These are phyloP conservation scores for Pipistrellus nathusii DNA, from an alignment of 2,797 vertebrate species.

Conservation along the genomic window DNA sequence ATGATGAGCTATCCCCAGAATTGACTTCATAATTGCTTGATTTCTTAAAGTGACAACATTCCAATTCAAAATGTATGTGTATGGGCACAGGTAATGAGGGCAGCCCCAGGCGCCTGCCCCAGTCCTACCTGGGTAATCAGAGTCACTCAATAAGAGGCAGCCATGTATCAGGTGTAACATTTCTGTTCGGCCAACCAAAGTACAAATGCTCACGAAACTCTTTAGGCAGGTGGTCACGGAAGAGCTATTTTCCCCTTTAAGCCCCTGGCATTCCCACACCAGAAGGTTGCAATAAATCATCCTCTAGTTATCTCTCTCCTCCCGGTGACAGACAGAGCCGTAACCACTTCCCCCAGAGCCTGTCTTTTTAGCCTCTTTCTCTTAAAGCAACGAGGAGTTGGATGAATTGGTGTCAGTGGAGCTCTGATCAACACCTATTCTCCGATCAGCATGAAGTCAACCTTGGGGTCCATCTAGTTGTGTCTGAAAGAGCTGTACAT, in stretches of 20 bases:
- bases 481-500: neutral
- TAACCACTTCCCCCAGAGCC: neutral
- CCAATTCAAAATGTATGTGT: neutral
- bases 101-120: accelerated
- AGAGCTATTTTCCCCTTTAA: neutral
- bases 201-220: neutral
- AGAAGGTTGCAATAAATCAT: conserved; percentile 27
- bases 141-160: neutral
- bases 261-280: neutral
- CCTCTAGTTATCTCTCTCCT: neutral
- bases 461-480: neutral
- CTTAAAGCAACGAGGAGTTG: neutral
- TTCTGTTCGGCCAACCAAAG: neutral
- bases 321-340: accelerated
- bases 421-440: neutral
- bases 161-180: neutral
- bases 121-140: neutral
- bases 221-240: neutral
- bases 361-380: neutral
- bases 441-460: neutral
- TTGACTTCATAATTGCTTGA: neutral
- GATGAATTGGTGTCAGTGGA: neutral
- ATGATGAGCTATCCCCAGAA: neutral
- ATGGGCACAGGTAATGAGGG: accelerated
- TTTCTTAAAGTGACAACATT: neutral